Percentiles rank a stretch among this genome's conserved stretches.
Conservation (phyloP, 1,140 invertebrate species). For the Drosophila albomicans region DNA sequence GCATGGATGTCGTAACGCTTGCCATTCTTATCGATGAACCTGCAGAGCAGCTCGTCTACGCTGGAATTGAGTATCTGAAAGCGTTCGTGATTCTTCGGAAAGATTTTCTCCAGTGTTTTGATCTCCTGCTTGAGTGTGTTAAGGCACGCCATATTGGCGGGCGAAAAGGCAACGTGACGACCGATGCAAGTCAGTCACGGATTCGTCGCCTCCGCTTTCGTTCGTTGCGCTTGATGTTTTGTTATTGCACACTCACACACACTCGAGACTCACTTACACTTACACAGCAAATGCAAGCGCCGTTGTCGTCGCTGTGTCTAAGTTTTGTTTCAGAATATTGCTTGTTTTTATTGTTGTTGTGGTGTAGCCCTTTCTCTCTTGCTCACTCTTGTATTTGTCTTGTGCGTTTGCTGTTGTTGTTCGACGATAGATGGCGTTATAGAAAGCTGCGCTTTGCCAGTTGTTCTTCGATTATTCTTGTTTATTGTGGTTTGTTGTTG, state of each 20-base stretch:
- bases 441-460: slow-evolving; percentile 25
- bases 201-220: slow-evolving; percentile 21
- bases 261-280: background rate
- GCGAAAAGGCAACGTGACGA: slow-evolving; percentile 64
- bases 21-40: slow-evolving; percentile 97
- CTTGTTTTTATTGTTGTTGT: slow-evolving; percentile 16
- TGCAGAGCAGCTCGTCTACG: slow-evolving; percentile 98
- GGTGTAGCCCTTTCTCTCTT: slow-evolving; percentile 20
- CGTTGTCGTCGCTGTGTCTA: background rate
- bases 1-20: slow-evolving; percentile 98
- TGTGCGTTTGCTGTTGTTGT: slow-evolving; percentile 24
- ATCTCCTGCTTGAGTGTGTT: slow-evolving; percentile 99
- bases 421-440: slow-evolving; percentile 54
- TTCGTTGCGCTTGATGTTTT: slow-evolving; percentile 3
- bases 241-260: background rate
- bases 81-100: slow-evolving; percentile 97
- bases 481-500: slow-evolving; percentile 5
- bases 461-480: slow-evolving; percentile 5
- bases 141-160: slow-evolving; percentile 95
- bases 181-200: slow-evolving; percentile 39
- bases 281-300: slow-evolving; percentile 4
- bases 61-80: slow-evolving; percentile 98
- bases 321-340: slow-evolving; percentile 18
- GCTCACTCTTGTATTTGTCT: slow-evolving; percentile 16
- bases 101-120: slow-evolving; percentile 96